phyloP scores from a whole-genome alignment of 1,140 invertebrate species.

The Ceratina calcarata region DNA sequence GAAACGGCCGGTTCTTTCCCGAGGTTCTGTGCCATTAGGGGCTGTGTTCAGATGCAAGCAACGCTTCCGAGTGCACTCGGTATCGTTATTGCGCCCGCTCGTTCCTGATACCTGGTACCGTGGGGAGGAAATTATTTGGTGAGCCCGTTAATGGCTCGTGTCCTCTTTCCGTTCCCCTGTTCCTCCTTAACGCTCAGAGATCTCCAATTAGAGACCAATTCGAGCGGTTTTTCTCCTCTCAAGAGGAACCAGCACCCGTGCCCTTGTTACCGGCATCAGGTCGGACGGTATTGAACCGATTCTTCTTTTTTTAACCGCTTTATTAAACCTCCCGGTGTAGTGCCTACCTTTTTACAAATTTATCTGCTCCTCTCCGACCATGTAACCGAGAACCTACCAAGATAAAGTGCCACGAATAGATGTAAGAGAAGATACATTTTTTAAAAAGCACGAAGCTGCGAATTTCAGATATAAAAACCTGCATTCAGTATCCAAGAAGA shows the following conservation, averaged over 20 bases:
- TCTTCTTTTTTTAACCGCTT: too few relatives aligned
- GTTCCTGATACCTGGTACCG: slow-evolving; percentile 29
- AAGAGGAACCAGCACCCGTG: not conserved
- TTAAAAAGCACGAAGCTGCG: too few relatives aligned
- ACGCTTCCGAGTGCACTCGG: slow-evolving; percentile 42
- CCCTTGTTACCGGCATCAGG: not conserved
- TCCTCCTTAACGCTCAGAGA: slow-evolving; percentile 4
- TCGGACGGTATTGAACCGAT: not conserved
- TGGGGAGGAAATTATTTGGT: slow-evolving; percentile 47
- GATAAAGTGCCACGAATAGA: too few relatives aligned
- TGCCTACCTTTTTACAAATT: too few relatives aligned
- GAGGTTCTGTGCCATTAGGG: slow-evolving; percentile 18
- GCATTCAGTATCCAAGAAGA: too few relatives aligned
- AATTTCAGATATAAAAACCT: too few relatives aligned
- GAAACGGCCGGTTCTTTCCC: not conserved
- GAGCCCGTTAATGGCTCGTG: slow-evolving; percentile 46
- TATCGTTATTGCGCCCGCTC: slow-evolving; percentile 42
- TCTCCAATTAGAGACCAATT: slow-evolving; percentile 52
- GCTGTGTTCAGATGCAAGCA: slow-evolving; percentile 37
- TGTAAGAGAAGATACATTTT: too few relatives aligned
- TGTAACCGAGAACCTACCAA: too few relatives aligned
- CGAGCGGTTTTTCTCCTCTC: slow-evolving; percentile 20
- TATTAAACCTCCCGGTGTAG: too few relatives aligned
- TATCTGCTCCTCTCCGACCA: too few relatives aligned
- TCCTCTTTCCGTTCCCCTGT: slow-evolving; percentile 5